Base-by-base conservation (phyloP, 2,888 invertebrate genomes). In the Ochropleura plecta region DNA sequence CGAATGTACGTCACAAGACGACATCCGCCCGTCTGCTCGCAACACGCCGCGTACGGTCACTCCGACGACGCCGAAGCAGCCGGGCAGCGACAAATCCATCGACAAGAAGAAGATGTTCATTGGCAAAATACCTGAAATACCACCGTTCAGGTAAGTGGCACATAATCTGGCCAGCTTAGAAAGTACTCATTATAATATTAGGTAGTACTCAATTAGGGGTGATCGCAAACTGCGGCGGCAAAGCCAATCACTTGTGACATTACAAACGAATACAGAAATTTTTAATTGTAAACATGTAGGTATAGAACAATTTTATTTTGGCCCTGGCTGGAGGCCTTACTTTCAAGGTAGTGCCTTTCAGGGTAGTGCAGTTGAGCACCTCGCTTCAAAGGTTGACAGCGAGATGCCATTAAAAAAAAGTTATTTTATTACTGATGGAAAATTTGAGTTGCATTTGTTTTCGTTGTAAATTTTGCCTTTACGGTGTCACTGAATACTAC, bases 81-180 rank as follows among this genome's bases (percentile, higher is more conserved):
- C 69, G 1, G 49, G 14, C 1, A 49, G 12, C 64, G 86, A 88
- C 14, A 82, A 89, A 81, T 81, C 9, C 51, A 76, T 5, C 8
- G 94, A 93, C 55, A 91, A 89, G 85, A 93, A 94, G 90, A 93
- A 93, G 80, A 89, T 96, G 68, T 92, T 90, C 88, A 92, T 96
- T 68, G 94, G 96, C 40, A 94, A 94, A 84, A 97, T 97, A 85
- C 95, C 97, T 0, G 97, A 97, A 83, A 96, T 96, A 91, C 96
- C 96, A 20, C 93, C 96, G 73, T 93, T 97, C 94, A 92, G 96
- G 96, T 96, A 68, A 92, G 92, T 88, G 59, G 30, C 49, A 20
- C 12, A 10, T 20, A 20, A 7, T 14, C 14, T 40, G 42, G 12
- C 8, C 1, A 0, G 5, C 16, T 59, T 40, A 16, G 57, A 30